These are phyloP conservation scores for Crossaster papposus DNA, from an alignment of 53 echinoderm and acorn worm species.

Conservation along the genomic window DNA sequence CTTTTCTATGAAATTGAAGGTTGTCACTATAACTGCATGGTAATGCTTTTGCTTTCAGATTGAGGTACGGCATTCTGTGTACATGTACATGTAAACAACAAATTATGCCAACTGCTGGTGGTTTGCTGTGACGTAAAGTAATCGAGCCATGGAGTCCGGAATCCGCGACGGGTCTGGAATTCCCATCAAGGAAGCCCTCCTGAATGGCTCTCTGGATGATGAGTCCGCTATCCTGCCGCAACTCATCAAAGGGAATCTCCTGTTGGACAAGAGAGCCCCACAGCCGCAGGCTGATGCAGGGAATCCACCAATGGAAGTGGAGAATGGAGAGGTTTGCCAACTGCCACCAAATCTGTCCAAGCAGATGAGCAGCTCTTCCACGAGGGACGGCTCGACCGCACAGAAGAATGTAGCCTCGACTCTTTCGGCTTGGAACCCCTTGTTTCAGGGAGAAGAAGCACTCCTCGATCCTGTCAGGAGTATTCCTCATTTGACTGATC, in stretches of 20 bases:
- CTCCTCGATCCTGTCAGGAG: no score
- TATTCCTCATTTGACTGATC: neutral
- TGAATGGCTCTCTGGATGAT: conserved; percentile 18
- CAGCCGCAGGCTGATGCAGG: neutral
- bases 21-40: no score
- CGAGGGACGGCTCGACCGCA: neutral
- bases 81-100: neutral
- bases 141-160: neutral
- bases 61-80: neutral
- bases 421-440: no score
- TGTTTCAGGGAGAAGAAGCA: no score
- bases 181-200: neutral
- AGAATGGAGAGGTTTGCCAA: neutral
- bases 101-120: neutral
- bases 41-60: no score
- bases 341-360: conserved; percentile 4
- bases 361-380: conserved; percentile 1
- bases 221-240: neutral
- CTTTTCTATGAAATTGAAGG: no score
- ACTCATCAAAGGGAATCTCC: neutral
- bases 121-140: neutral
- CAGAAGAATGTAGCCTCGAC: neutral
- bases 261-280: neutral
- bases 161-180: neutral
- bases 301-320: neutral